Percentiles rank a stretch among this genome's conserved stretches.
Evolutionary conservation across 2,888 invertebrate species (phyloP).

Genomic region (Tenodera sinensis): DNA sequence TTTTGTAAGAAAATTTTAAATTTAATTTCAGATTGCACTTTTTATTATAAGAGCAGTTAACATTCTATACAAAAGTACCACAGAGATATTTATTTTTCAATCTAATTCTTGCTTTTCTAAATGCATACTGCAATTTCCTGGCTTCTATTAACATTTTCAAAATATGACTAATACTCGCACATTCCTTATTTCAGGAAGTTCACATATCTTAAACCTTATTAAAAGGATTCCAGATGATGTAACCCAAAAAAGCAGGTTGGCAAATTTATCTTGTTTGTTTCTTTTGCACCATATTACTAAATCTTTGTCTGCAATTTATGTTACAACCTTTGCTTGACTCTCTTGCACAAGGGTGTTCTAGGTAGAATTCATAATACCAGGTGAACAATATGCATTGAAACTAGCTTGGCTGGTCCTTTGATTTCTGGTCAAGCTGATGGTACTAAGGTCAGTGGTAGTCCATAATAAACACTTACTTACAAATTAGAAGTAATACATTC

Average conservation of each 20-base stretch:
- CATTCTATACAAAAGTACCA: no score
- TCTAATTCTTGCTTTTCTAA: not conserved
- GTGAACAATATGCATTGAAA: no score
- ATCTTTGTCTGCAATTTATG: not conserved
- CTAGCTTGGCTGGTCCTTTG: no score
- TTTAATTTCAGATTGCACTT: not conserved
- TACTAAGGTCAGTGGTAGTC: no score
- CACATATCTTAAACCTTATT: not conserved
- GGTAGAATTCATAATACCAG: not conserved
- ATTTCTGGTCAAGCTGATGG: no score
- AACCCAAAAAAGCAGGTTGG: conserved; percentile 9
- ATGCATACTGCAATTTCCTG: not conserved
- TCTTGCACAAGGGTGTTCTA: not conserved
- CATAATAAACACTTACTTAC: no score
- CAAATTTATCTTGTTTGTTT: not conserved
- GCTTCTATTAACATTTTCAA: not conserved
- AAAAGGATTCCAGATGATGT: conserved; percentile 15
- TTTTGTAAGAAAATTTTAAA: no score
- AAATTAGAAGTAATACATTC: no score
- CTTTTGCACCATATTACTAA: not conserved
- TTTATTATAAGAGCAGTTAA: not conserved
- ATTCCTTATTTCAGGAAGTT: not conserved
- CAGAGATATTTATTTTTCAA: no score
- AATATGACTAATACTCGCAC: not conserved
- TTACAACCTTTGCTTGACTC: not conserved